Conservation (phyloP, 2,113 vertebrate genomes). For the Australoheros scitulus region DNA sequence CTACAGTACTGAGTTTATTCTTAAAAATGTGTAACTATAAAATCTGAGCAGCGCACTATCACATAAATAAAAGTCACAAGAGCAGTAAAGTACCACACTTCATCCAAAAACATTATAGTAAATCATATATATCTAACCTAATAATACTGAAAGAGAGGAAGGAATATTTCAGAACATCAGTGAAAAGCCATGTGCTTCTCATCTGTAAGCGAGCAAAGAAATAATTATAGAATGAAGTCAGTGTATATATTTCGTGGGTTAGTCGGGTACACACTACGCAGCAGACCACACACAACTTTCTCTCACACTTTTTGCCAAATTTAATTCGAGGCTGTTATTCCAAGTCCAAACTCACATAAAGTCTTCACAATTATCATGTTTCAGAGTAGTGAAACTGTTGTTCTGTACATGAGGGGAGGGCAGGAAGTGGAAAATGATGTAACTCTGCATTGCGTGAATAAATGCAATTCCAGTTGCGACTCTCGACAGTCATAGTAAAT, state of each 20-base stretch:
- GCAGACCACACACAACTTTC: slow-evolving; percentile 39
- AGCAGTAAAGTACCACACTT: slow-evolving; percentile 7
- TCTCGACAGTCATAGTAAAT: slow-evolving; percentile 33
- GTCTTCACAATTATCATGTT: slow-evolving; percentile 28
- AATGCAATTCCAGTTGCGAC: slow-evolving; percentile 17
- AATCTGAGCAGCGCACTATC: not conserved
- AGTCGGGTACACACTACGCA: slow-evolving; percentile 15
- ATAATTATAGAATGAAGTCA: slow-evolving; percentile 33
- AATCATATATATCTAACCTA: slow-evolving; percentile 34
- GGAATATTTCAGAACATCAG: slow-evolving; percentile 25
- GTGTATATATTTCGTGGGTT: slow-evolving; percentile 38
- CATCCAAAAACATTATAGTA: slow-evolving; percentile 27
- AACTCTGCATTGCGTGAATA: slow-evolving; percentile 46
- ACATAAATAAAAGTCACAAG: slow-evolving; percentile 45
- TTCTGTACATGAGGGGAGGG: not conserved
- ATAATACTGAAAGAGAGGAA: slow-evolving; percentile 35
- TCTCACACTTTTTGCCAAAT: slow-evolving; percentile 12
- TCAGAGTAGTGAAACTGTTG: not conserved
- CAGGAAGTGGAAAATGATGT: slow-evolving; percentile 9
- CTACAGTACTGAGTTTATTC: not conserved
- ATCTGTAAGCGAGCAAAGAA: slow-evolving; percentile 43
- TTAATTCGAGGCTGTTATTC: slow-evolving; percentile 1
- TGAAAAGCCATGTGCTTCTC: slow-evolving; percentile 51
- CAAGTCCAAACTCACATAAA: slow-evolving; percentile 32
- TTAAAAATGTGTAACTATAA: slow-evolving; percentile 3